Percentiles rank a stretch among this genome's conserved stretches.
Evolutionary conservation across 2,888 invertebrate species (phyloP).

Genomic region (Brenthis hecate): DNA sequence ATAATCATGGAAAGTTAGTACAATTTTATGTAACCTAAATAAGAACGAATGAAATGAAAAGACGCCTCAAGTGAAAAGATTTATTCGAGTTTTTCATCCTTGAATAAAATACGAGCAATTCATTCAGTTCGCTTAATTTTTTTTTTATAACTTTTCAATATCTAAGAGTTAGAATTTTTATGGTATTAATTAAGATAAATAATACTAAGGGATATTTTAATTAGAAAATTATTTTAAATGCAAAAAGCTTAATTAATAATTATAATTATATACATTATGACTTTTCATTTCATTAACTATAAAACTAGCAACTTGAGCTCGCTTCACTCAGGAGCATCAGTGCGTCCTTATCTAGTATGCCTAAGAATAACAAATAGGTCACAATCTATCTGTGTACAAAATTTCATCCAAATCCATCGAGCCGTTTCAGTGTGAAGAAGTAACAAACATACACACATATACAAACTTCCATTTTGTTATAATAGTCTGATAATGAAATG

Average conservation of each 20-base stretch:
- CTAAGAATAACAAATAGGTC: no score
- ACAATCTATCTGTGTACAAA: no score
- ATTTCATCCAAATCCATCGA: no score
- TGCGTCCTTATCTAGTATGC: no score
- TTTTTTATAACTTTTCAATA: constrained; percentile 19
- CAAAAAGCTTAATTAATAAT: neutral
- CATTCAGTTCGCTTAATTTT: constrained; percentile 22
- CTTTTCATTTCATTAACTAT: no score
- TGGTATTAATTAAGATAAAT: neutral
- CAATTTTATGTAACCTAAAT: constrained; percentile 30
- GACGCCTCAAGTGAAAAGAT: constrained; percentile 28
- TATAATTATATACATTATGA: no score
- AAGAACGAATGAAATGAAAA: constrained; percentile 37
- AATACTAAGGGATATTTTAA: neutral
- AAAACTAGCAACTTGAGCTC: no score
- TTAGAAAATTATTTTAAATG: neutral
- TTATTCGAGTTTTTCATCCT: constrained; percentile 29
- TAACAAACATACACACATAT: no score
- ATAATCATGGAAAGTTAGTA: constrained; percentile 24
- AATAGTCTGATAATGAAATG: no score
- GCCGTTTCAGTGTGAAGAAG: no score
- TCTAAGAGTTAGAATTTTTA: neutral
- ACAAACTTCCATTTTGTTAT: no score
- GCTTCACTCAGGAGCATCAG: no score
- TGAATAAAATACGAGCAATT: constrained; percentile 35